Evolutionary conservation across 2,113 vertebrate genomes (phyloP).

Genomic region (Tyto alba): DNA sequence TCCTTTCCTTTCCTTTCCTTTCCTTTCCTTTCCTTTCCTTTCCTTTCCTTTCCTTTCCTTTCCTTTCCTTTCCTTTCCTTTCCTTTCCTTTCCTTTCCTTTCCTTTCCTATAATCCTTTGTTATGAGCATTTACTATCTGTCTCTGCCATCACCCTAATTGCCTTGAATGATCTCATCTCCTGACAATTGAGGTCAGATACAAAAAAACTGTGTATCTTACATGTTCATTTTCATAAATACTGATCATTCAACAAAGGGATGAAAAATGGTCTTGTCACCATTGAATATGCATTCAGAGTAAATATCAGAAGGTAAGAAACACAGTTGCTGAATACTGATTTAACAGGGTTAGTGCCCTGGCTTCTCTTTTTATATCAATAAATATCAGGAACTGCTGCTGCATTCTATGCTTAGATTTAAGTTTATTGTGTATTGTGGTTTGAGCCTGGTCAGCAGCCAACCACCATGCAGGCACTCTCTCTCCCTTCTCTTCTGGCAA

Average conservation of each 20-base stretch:
- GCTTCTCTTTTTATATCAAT: neutral
- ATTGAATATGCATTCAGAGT: neutral
- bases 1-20: too few species aligned
- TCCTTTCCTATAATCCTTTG: neutral
- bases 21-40: too few species aligned
- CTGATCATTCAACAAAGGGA: neutral
- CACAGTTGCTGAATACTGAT: neutral
- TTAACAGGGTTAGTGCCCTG: neutral
- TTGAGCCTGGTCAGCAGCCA: too few species aligned
- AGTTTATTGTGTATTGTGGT: too few species aligned
- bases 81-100: neutral
- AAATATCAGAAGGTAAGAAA: neutral
- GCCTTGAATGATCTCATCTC: neutral
- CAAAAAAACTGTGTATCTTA: neutral
- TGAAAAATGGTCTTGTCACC: slow-evolving; percentile 22
- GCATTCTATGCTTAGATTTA: neutral
- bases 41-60: too few species aligned
- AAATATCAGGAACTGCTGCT: neutral
- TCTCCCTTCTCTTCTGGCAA: too few species aligned
- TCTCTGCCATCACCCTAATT: slow-evolving; percentile 28
- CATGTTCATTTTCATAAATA: slow-evolving; percentile 21
- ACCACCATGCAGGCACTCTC: too few species aligned
- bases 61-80: too few species aligned
- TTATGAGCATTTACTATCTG: neutral
- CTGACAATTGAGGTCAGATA: slow-evolving; percentile 11